A percentile compares a stretch with the other conserved stretches of the same genome.
Conservation (phyloP, 2,797 vertebrate species). For the Xyrichtys novacula region DNA sequence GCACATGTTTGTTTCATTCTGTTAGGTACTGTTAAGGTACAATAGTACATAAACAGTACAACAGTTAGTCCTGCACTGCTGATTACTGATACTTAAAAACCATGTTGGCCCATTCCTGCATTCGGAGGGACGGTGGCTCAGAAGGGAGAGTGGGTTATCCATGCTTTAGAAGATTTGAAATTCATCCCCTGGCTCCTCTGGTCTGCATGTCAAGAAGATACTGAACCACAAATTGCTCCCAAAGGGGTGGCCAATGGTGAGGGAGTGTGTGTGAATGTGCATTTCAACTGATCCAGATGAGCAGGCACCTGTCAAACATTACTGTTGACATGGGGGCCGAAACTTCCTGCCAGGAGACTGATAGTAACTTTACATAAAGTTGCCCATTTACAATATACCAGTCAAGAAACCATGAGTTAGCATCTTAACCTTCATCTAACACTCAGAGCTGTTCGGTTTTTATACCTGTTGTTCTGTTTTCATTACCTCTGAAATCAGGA, state of each 20-base stretch:
- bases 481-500: not conserved
- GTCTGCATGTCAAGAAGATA: not conserved
- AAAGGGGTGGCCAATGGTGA: not conserved
- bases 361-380: not conserved
- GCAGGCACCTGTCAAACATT: not conserved
- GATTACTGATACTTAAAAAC: too few relatives aligned
- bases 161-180: not conserved
- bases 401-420: not conserved
- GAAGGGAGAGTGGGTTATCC: not conserved
- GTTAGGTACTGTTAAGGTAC: too few relatives aligned
- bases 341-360: not conserved
- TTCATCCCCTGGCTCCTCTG: not conserved
- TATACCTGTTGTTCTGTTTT: not conserved
- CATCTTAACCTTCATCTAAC: not conserved
- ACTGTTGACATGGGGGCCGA: not conserved
- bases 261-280: not conserved
- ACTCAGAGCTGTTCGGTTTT: not conserved
- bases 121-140: not conserved
- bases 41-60: too few relatives aligned
- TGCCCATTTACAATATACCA: not conserved
- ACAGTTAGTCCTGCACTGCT: too few relatives aligned
- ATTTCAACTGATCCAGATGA: too few relatives aligned
- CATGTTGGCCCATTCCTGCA: not conserved
- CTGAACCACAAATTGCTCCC: not conserved
- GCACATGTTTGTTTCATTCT: too few relatives aligned